Percentiles rank a stretch among this genome's conserved stretches.
Evolutionary conservation across 53 echinoderm and acorn worm genomes (phyloP).

Genomic region (Mesocentrotus franciscanus): DNA sequence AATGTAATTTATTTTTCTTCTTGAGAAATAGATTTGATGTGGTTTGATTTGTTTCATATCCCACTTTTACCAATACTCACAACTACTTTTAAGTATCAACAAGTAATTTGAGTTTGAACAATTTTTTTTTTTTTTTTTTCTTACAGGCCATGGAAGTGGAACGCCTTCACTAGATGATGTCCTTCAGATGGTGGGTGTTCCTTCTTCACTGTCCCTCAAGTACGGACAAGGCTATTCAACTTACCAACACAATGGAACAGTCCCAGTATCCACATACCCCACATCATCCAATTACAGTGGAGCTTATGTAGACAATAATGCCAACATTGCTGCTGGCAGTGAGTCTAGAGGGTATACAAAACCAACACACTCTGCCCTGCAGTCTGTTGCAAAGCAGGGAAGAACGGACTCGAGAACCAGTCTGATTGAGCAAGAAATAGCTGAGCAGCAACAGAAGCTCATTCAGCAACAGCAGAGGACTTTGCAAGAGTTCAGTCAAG

Average conservation of each 20-base stretch:
- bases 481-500: slow-evolving; percentile 90
- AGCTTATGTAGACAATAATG: slow-evolving; percentile 76
- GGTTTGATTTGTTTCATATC: no score
- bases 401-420: slow-evolving; percentile 51
- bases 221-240: slow-evolving; percentile 57
- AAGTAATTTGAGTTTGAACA: no score
- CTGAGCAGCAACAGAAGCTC: slow-evolving; percentile 85
- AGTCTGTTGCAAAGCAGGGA: not conserved
- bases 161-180: slow-evolving; percentile 92
- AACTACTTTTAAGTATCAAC: no score
- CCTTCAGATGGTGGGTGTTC: slow-evolving; percentile 80
- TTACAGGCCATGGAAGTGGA: slow-evolving; percentile 48
- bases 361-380: slow-evolving; percentile 40
- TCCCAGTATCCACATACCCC: slow-evolving; percentile 53
- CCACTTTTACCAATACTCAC: no score
- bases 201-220: slow-evolving; percentile 61
- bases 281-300: slow-evolving; percentile 51
- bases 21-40: no score
- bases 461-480: slow-evolving; percentile 90
- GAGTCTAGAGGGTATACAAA: slow-evolving; percentile 51
- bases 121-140: not conserved
- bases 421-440: slow-evolving; percentile 77
- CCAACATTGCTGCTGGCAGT: slow-evolving; percentile 60
- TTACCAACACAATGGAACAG: slow-evolving; percentile 57
- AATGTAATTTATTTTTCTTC: no score